A percentile compares a stretch with the other conserved stretches of the same genome.
phyloP scores from a whole-genome alignment of 1,140 invertebrate species.

The Helicoverpa zea region DNA sequence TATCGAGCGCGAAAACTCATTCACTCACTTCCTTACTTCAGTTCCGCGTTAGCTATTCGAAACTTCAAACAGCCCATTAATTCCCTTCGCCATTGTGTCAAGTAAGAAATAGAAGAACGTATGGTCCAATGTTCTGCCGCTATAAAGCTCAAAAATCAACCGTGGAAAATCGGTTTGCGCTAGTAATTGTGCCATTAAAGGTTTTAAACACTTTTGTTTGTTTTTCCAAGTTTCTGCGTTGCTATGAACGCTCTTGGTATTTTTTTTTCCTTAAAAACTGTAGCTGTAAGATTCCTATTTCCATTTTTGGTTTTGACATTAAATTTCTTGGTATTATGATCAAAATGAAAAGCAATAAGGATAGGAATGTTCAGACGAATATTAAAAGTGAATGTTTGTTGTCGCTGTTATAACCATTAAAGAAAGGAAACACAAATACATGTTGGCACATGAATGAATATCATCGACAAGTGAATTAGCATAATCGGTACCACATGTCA shows the following conservation, averaged over 20 bases:
- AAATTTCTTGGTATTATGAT: not conserved
- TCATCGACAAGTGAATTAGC: constrained; percentile 35
- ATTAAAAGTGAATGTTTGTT: not conserved
- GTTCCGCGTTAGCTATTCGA: constrained; percentile 32
- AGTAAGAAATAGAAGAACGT: constrained; percentile 12
- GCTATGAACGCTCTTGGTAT: not conserved
- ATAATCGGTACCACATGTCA: constrained; percentile 36
- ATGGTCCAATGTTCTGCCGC: not conserved
- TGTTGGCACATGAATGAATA: constrained; percentile 24
- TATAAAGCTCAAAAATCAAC: constrained; percentile 19
- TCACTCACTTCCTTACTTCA: not conserved
- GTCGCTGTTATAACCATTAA: not conserved
- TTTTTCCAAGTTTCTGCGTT: constrained; percentile 14
- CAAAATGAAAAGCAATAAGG: no score
- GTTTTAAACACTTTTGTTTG: constrained; percentile 25
- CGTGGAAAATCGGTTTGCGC: constrained; percentile 26
- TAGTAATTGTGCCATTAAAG: constrained; percentile 5
- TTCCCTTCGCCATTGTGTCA: constrained; percentile 31
- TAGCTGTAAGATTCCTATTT: not conserved
- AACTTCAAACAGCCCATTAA: constrained; percentile 21
- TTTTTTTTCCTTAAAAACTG: not conserved
- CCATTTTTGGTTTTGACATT: not conserved
- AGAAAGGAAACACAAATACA: constrained; percentile 18
- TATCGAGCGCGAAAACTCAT: constrained; percentile 63
- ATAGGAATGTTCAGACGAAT: not conserved